These are phyloP conservation scores for Tenebrio molitor DNA, from an alignment of 1,140 invertebrate species.

Conservation along the genomic window DNA sequence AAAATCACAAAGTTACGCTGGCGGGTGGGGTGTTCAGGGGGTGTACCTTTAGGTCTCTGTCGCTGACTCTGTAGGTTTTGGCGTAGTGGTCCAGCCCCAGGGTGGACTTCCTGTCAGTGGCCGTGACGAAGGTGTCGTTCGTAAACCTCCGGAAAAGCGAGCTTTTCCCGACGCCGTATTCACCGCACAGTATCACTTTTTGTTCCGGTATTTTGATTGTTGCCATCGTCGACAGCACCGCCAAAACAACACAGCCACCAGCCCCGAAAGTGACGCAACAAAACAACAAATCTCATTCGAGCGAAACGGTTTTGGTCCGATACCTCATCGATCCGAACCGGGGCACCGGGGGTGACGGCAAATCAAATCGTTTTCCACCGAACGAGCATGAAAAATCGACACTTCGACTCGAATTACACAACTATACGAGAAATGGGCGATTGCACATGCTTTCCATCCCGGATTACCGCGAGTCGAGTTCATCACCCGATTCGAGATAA, in stretches of 20 bases:
- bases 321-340: not conserved
- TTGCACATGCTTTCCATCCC: no score
- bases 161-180: slow-evolving; percentile 96
- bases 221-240: slow-evolving; percentile 75
- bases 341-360: not conserved
- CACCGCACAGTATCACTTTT: slow-evolving; percentile 95
- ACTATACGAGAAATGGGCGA: no score
- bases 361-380: not conserved
- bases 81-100: slow-evolving; percentile 92
- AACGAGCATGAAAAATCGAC: not conserved
- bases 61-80: slow-evolving; percentile 80
- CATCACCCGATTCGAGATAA: slow-evolving; percentile 33
- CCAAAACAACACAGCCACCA: not conserved
- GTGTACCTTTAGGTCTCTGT: slow-evolving; percentile 86
- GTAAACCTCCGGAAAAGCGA: slow-evolving; percentile 92
- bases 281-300: not conserved
- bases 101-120: slow-evolving; percentile 87
- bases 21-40: no score
- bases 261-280: not conserved
- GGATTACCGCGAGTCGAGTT: no score
- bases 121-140: slow-evolving; percentile 87
- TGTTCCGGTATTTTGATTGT: slow-evolving; percentile 87
- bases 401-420: no score
- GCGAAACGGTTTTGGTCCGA: slow-evolving; percentile 7
- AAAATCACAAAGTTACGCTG: slow-evolving; percentile 56